Evolutionary conservation across 2,888 invertebrate species (phyloP).

Genomic region (Tipula vernalis): DNA sequence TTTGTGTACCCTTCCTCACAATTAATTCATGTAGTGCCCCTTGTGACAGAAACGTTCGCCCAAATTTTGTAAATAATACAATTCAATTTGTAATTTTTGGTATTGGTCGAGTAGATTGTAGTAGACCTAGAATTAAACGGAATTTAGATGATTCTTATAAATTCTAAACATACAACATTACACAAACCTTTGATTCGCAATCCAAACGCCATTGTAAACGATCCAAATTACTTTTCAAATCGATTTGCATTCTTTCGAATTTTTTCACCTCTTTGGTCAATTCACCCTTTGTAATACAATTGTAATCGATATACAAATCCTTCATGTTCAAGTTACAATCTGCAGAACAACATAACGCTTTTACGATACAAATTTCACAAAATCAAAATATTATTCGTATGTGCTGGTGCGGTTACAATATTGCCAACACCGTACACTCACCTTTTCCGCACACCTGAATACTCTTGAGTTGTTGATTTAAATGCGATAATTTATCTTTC

Average conservation of each 20-base stretch:
- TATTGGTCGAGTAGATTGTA: conserved; percentile 16
- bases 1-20: not conserved
- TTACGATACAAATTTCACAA: not conserved
- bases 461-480: conserved; percentile 15
- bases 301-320: conserved; percentile 16
- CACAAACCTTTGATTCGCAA: conserved; percentile 15
- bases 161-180: not conserved
- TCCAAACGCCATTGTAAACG: conserved; percentile 16
- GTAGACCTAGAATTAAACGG: conserved; percentile 10
- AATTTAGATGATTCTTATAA: not conserved
- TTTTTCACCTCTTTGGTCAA: conserved; percentile 16
- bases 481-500: conserved; percentile 14
- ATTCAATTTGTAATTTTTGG: conserved; percentile 17
- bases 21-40: conserved; percentile 6
- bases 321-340: conserved; percentile 16
- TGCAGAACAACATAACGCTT: conserved; percentile 5
- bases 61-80: conserved; percentile 16
- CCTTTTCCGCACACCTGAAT: conserved; percentile 15
- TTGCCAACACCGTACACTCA: not conserved
- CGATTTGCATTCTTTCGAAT: conserved; percentile 17
- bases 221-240: conserved; percentile 17
- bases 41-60: conserved; percentile 6
- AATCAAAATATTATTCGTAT: not conserved
- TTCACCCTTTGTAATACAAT: conserved; percentile 17
- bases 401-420: not conserved